Evolutionary conservation across 2,888 invertebrate species (phyloP), one percentile per base, ranked within the genome.

Genomic region (Lasioglossum zephyrum): DNA sequence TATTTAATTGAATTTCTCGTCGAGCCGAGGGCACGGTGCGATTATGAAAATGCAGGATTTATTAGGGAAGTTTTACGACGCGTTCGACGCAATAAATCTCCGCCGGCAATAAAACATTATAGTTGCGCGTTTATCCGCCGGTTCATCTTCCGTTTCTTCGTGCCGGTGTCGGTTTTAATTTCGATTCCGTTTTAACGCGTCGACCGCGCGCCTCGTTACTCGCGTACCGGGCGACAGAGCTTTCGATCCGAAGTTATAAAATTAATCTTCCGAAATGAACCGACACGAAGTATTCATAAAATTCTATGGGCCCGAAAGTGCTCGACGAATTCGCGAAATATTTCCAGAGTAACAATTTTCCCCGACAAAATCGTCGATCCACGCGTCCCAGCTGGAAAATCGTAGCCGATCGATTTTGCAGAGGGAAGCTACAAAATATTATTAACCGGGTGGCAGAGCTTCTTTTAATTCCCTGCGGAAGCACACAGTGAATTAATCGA

Each of bases 31-130:
- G 74, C 63, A 49, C 75, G n/a, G 36, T 39, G 41, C 60, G 60
- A 78, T 84, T 84, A 84, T 82, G 63, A 57, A 75, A 81, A 72
- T 49, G 49, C 41, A 60, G 70, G 74, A 77, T 72, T 74, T 78
- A 75, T 78, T 47, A 57, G 78, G 6, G 82, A 78, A 84, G 53
- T 82, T 82, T 82, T 82, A 84, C 75, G 77, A 75, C 82, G 60
- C 41, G 63, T 47, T 41, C 47, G 77, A 63, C 72, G 60, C 69
- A 41, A 75, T 82, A 78, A 84, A 82, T 82, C 84, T 63, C 26
- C 16, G 18, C 22, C 22, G 57, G 84, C 63, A 49, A 44, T 78
- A 78, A 82, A 84, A 84, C 82, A 78, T 84, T 84, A 78, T 78
- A 57, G 82, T 72, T 60, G 74, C 44, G 44, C 72, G 49, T 84